Evolutionary conservation across 2,888 invertebrate genomes (phyloP).

Genomic region (Thymelicus sylvestris): DNA sequence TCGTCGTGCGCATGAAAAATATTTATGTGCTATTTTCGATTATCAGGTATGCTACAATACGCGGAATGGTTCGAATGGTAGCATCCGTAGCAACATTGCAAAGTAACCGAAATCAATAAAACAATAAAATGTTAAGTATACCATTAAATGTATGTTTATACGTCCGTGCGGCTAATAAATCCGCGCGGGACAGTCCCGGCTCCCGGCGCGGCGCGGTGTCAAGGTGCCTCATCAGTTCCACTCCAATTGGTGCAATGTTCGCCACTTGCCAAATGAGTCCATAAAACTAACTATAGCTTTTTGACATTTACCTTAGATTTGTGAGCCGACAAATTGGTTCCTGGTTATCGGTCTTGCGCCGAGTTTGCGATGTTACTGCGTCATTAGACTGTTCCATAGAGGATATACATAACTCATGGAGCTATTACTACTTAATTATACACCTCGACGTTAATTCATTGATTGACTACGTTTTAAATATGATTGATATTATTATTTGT

Average conservation of each 20-base stretch:
- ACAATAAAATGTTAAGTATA: conserved; percentile 11
- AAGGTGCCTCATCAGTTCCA: conserved; percentile 57
- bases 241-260: conserved; percentile 58
- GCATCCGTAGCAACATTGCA: background rate
- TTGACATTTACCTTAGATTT: conserved; percentile 32
- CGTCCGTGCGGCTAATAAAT: conserved; percentile 48
- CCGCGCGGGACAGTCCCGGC: conserved; percentile 45
- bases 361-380: conserved; percentile 1
- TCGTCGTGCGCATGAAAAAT: no score
- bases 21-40: no score
- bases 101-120: conserved; percentile 11
- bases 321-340: conserved; percentile 31
- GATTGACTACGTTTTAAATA: background rate
- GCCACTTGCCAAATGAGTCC: conserved; percentile 54
- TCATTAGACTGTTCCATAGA: conserved; percentile 18
- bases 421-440: conserved; percentile 20
- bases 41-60: no score
- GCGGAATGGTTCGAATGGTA: no score
- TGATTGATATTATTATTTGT: background rate
- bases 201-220: conserved; percentile 28
- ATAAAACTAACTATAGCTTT: conserved; percentile 34
- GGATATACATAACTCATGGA: conserved; percentile 15
- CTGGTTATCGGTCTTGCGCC: conserved; percentile 15
- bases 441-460: conserved; percentile 2
- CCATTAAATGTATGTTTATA: conserved; percentile 36